Evolutionary conservation across 2,113 vertebrate species (phyloP).

Genomic region (Porphyrio hochstetteri): DNA sequence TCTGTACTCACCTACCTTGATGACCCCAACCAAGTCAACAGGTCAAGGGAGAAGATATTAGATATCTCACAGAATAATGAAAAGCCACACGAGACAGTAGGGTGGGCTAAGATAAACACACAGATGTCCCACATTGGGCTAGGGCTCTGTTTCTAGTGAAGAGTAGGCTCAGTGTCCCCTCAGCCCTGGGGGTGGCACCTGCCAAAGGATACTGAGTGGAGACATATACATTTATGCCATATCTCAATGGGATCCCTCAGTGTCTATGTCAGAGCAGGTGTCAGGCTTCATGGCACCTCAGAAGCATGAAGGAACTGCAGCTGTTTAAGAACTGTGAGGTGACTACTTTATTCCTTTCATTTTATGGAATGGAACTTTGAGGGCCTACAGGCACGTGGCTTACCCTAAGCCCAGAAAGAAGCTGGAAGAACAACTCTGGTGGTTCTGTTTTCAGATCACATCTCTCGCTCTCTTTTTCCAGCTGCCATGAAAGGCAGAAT

Average conservation of each 20-base stretch:
- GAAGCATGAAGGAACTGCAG: not conserved
- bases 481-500: not conserved
- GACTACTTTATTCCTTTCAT: not conserved
- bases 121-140: accelerated
- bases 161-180: not conserved
- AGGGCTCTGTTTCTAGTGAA: not conserved
- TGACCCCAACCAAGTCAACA: not conserved
- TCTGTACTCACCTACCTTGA: not conserved
- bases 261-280: not conserved
- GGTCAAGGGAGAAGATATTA: not conserved
- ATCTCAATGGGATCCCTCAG: not conserved
- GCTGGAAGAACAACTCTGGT: not conserved
- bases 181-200: not conserved
- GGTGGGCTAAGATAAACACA: not conserved
- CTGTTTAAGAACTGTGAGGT: not conserved
- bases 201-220: not conserved
- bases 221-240: not conserved
- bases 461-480: not conserved
- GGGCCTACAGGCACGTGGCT: not conserved
- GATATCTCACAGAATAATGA: not conserved
- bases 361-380: not conserved
- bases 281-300: not conserved
- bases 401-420: not conserved
- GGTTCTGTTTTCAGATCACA: not conserved
- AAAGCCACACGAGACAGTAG: not conserved